Evolutionary conservation across 2,888 invertebrate genomes (phyloP), one percentile per base, ranked within the genome.

Genomic region (Lamellibrachia satsuma): DNA sequence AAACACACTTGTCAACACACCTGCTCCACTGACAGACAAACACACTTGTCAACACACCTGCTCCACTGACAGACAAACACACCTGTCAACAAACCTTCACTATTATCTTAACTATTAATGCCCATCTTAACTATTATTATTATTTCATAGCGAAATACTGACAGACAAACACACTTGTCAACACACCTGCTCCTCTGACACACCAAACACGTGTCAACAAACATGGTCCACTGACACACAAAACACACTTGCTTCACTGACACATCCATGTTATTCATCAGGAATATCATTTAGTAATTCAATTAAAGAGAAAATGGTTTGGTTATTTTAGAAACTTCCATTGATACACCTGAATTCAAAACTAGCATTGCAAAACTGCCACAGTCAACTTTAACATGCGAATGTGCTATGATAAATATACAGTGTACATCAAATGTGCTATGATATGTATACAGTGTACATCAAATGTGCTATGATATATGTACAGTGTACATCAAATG

Each of bases 161-260:
- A 39, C 39, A 39, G 75, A 75, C 15, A 57, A 57, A 57, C 75
- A 75, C 22, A 75, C 75, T 75, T 75, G 75, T 75, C 75, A 75
- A 75, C 75, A 15, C 22, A 99, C 99, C 97, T 98, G 98, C 96
- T 98, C 98, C 98, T 96, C 57, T 93, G 93, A 51, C 52, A 93
- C 22, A 55, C 22, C 75, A 91, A n/a, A 90, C 90, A 91, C 52
- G 9, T 91, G 75, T 75, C 22, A 22, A 22, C 75, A 75, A 4
- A 15, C 0, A 11, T 60, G 60, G 3, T 60, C 60, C 60, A 15
- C 60, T 60, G 1, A 60, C 60, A 60, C 1, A 60, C 4, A 4
- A 60, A 60, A 60, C 15, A 60, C 8, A 60, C 60, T n/a, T 22
- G 22, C 9, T 52, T 39, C 51, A 11, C 39, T 39, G 52, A 91